Base-by-base conservation (phyloP, 2,113 vertebrate genomes). In the Planiliza haematocheilus region DNA sequence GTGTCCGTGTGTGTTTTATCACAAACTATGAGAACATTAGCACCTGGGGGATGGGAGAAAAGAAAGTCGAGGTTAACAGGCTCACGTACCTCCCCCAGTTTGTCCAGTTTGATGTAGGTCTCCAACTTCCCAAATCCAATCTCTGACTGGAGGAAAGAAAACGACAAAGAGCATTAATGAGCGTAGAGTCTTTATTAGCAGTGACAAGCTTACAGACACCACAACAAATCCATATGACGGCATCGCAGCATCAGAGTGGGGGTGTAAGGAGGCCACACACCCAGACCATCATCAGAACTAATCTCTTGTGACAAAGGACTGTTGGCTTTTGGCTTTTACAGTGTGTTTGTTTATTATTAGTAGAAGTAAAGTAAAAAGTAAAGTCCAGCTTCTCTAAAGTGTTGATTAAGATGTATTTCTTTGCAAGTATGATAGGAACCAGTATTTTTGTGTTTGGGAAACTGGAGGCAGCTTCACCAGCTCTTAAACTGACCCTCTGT, bases 91-190 rank as follows among this genome's bases (percentile, higher is more conserved):
- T 98, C 97, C 87, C 97, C 97, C 65, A 98, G 96, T 84, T 98
- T 98, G 91, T 98, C 97, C 88, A 98, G 94, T 92, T 98, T 98
- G 88, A 98, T 95, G 84, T 98, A 98, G 10, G 97, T 98, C 94
- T 98, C 97, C 94, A 97, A 95, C 94, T 98, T 98, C 67, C 97
- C 97, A 89, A 98, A 98, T 56, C 97, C 97, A 85, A 98, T 98
- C 93, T 98, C 97, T 74, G 97, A 98, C 97, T 98, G 82, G 56
- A 82, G 55, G 73, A 77, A 56, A 70, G 50, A 79, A 61, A 72
- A 70, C 53, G 59, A 90, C 74, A 86, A 69, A 64, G 46, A 34
- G 37, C 10, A 57, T 85, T 80, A 87, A 87, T 61, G 64, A 84
- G 53, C 16, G 9, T 1, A 1, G 4, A 8, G 2, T 79, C 45